Evolutionary conservation across 1,140 invertebrate genomes (phyloP), one percentile per base, ranked within the genome.

Genomic region (Drosophila ironensis): DNA sequence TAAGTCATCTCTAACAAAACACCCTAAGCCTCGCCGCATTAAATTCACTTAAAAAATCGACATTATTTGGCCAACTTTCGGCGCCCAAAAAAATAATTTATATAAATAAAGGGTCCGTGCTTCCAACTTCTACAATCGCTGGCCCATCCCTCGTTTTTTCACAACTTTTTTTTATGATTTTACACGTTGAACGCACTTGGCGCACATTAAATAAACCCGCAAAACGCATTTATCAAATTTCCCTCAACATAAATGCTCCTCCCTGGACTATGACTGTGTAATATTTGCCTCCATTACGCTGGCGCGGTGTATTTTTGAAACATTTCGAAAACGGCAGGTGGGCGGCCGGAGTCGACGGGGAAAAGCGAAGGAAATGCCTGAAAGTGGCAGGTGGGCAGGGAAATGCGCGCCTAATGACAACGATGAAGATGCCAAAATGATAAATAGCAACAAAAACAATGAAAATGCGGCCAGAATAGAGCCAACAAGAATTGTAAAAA

Each of bases 391-490:
- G 46, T 20, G 37, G 48, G 64, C 40, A 61, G 57, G 69, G 59
- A 73, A 82, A 84, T 82, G 78, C 54, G 59, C 54, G 80, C 73
- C 82, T 82, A 82, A 82, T 82, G 78, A 78, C 78, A 82, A 80
- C 78, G 72, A 82, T 82, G 77, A 82, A 82, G 78, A 82, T 78
- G 78, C 78, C 78, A 82, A 86, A 77, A 86, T 82, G 80, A 82
- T 82, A 82, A 82, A 82, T 80, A 84, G 63, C 73, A 77, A 47
- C 59, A 76, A 52, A 72, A 48, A 75, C 47, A 63, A 50, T 37
- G 33, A 40, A 40, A 69, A 70, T 40, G 35, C 60, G 60, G 11
- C 11, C 30, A 33, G 30, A 33, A 33, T 33, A 33, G 30, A 12
- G 61, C 35, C 25, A 53, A 60, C 22, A 30, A 40, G 52, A 67